A percentile compares a stretch with the other conserved stretches of the same genome.
phyloP scores from a whole-genome alignment of 1,140 invertebrate species.

The Drosophila arawakana region DNA sequence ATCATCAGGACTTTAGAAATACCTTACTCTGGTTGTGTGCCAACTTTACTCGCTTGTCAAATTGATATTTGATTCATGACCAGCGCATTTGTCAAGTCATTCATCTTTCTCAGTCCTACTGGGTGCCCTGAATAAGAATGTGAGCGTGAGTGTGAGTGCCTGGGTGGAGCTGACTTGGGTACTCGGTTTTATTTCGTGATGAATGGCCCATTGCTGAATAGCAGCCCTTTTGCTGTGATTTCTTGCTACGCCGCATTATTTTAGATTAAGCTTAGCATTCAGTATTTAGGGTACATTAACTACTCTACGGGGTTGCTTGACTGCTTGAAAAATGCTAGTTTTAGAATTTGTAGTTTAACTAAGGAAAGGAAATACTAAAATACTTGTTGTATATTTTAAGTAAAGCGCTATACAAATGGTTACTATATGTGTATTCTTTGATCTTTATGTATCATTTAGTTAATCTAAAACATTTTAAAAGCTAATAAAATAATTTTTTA shows the following conservation, averaged over 20 bases:
- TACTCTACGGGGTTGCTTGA: background rate
- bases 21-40: background rate
- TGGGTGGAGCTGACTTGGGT: background rate
- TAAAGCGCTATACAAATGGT: no score
- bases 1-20: slow-evolving; percentile 17
- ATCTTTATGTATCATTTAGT: no score
- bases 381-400: no score
- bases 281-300: slow-evolving; percentile 16
- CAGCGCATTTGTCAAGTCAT: slow-evolving; percentile 82
- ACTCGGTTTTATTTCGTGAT: slow-evolving; percentile 55
- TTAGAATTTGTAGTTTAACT: no score
- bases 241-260: slow-evolving; percentile 51
- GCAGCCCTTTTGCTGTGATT: slow-evolving; percentile 70
- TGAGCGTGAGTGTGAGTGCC: background rate
- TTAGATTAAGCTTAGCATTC: slow-evolving; percentile 20
- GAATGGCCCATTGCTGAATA: slow-evolving; percentile 63
- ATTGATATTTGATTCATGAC: slow-evolving; percentile 84
- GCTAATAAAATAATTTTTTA: background rate
- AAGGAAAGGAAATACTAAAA: no score
- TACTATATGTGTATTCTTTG: no score
- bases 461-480: background rate
- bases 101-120: slow-evolving; percentile 69
- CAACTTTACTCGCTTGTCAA: slow-evolving; percentile 71
- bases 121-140: slow-evolving; percentile 2
- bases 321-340: no score